Evolutionary conservation across 2,888 invertebrate genomes (phyloP).

Genomic region (Plagodis pulveraria): DNA sequence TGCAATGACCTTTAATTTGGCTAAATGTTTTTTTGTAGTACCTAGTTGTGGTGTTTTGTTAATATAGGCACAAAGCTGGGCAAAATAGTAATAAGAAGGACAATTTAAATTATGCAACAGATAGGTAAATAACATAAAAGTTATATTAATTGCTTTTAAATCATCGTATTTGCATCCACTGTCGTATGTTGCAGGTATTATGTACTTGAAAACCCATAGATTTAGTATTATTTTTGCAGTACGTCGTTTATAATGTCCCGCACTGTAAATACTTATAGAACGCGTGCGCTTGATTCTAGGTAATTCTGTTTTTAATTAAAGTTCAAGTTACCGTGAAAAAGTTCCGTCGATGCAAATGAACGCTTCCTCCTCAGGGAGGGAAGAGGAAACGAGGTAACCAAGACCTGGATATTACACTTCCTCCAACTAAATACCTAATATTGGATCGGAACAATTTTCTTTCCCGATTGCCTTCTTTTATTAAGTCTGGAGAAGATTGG

Average conservation of each 20-base stretch:
- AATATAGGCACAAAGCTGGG: too few species aligned
- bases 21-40: too few species aligned
- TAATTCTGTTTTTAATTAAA: conserved; percentile 78
- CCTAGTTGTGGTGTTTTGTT: too few species aligned
- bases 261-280: conserved; percentile 47
- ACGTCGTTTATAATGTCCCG: conserved; percentile 23
- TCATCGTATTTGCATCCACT: too few species aligned
- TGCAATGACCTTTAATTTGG: too few species aligned
- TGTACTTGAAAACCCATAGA: not conserved
- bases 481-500: conserved; percentile 21
- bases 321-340: conserved; percentile 76
- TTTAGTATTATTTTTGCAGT: not conserved
- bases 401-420: conserved; percentile 26
- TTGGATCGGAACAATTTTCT: conserved; percentile 30
- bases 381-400: conserved; percentile 1
- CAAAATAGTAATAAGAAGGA: too few species aligned
- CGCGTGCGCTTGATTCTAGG: conserved; percentile 49
- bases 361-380: conserved; percentile 40
- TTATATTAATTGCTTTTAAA: too few species aligned
- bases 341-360: conserved; percentile 68
- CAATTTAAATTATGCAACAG: too few species aligned
- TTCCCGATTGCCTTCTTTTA: conserved; percentile 28
- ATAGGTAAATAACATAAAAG: too few species aligned
- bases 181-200: not conserved
- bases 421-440: conserved; percentile 29